These are phyloP conservation scores for Prosapia bicincta DNA, from an alignment of 2,888 invertebrate species.

Conservation along the genomic window DNA sequence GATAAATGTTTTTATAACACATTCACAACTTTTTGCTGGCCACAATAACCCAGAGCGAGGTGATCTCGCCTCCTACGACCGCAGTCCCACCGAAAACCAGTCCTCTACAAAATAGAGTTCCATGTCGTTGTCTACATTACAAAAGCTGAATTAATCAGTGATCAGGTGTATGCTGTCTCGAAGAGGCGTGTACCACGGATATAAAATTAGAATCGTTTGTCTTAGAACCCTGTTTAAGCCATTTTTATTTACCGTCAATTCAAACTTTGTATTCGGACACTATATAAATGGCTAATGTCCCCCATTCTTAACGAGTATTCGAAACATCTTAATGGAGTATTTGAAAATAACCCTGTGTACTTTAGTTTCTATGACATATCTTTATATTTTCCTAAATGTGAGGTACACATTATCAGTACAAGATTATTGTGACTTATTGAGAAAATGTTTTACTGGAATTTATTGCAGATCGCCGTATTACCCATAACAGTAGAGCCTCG, in stretches of 20 bases:
- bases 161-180: neutral
- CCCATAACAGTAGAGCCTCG: too few relatives aligned
- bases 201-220: slow-evolving; percentile 2
- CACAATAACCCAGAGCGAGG: neutral
- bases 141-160: slow-evolving; percentile 2
- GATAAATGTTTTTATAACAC: neutral
- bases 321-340: too few relatives aligned
- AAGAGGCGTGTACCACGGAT: neutral
- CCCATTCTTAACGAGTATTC: neutral
- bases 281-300: neutral
- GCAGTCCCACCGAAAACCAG: neutral
- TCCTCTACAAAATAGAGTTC: slow-evolving; percentile 2
- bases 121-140: slow-evolving; percentile 2
- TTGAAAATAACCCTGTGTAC: too few relatives aligned
- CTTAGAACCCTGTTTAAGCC: neutral
- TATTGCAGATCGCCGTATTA: too few relatives aligned
- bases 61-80: neutral
- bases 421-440: too few relatives aligned
- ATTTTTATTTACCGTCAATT: neutral
- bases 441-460: too few relatives aligned
- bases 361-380: too few relatives aligned
- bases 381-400: too few relatives aligned
- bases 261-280: neutral
- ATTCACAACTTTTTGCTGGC: neutral
- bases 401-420: too few relatives aligned